phyloP scores from a whole-genome alignment of 2,113 vertebrate genomes.

The Sarotherodon lohbergeri region DNA sequence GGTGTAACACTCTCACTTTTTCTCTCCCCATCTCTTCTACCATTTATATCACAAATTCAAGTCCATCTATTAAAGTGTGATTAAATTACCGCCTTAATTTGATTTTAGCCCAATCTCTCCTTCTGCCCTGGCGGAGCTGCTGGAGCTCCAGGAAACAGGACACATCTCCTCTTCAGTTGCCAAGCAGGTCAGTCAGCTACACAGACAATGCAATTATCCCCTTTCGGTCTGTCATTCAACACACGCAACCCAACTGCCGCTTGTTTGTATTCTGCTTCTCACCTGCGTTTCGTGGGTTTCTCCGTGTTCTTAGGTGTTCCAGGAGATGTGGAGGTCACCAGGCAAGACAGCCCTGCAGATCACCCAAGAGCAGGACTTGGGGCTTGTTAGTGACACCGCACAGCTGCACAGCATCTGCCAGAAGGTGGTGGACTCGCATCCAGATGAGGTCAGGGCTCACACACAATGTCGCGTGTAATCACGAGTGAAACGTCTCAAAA shows the following conservation, averaged over 20 bases:
- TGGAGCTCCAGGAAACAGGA: slow-evolving; percentile 81
- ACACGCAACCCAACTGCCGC: neutral
- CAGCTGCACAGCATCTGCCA: slow-evolving; percentile 83
- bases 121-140: slow-evolving; percentile 79
- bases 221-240: neutral
- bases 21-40: neutral
- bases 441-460: slow-evolving; percentile 76
- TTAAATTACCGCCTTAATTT: slow-evolving; percentile 3
- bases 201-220: neutral
- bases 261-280: neutral
- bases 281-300: neutral
- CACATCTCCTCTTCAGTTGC: slow-evolving; percentile 83
- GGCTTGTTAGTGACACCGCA: slow-evolving; percentile 73
- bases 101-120: slow-evolving; percentile 78
- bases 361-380: slow-evolving; percentile 80
- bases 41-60: slow-evolving; percentile 8
- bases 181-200: slow-evolving; percentile 77
- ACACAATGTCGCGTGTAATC: neutral
- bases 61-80: neutral
- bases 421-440: slow-evolving; percentile 76
- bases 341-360: slow-evolving; percentile 79
- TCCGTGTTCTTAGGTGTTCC: slow-evolving; percentile 61
- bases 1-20: neutral
- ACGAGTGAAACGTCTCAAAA: neutral
- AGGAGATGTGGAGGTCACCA: slow-evolving; percentile 80